Evolutionary conservation across 2,113 vertebrate species (phyloP).

Genomic region (Prunella fulvescens): DNA sequence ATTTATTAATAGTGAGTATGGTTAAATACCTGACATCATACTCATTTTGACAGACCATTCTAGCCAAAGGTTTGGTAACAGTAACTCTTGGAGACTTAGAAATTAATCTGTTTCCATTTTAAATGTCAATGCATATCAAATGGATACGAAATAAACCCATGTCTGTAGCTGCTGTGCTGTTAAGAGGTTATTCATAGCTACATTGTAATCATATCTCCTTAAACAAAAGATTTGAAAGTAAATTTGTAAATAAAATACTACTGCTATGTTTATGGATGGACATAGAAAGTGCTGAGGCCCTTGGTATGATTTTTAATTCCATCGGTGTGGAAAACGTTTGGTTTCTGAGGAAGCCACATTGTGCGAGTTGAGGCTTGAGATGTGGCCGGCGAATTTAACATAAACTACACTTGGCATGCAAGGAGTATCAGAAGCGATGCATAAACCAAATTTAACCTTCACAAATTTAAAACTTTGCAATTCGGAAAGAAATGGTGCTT

Average conservation of each 20-base stretch:
- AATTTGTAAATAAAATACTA: not conserved
- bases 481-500: not conserved
- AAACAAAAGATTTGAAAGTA: not conserved
- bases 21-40: not conserved
- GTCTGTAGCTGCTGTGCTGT: not conserved
- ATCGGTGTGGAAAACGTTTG: not conserved
- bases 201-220: slow-evolving; percentile 8
- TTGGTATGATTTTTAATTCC: not conserved
- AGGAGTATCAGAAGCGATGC: not conserved
- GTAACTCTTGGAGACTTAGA: not conserved
- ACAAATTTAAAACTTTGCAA: not conserved
- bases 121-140: slow-evolving; percentile 10
- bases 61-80: not conserved
- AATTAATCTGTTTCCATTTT: slow-evolving; percentile 15
- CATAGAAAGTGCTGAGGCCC: not conserved
- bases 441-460: not conserved
- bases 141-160: not conserved
- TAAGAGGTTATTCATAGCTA: not conserved
- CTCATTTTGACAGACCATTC: not conserved
- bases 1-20: not conserved
- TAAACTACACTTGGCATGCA: not conserved
- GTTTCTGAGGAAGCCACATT: not conserved
- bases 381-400: not conserved
- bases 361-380: not conserved
- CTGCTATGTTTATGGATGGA: not conserved